These are phyloP conservation scores for Pheosia gnoma DNA, from an alignment of 2,888 invertebrate genomes.

Conservation along the genomic window DNA sequence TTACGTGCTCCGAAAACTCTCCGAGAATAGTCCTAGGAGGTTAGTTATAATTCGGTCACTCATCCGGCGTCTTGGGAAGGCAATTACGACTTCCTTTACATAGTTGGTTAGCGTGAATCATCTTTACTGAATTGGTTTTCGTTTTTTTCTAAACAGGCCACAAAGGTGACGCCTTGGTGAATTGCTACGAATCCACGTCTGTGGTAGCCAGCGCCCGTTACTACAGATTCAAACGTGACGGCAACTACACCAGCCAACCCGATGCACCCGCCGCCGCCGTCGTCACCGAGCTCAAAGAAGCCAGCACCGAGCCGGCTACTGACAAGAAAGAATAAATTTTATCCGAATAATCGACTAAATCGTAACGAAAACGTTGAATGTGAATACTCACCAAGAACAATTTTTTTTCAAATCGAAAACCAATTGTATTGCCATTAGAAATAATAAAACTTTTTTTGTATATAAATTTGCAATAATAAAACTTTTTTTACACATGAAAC, in stretches of 20 bases:
- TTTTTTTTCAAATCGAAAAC: too few species aligned
- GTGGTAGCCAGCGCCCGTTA: constrained; percentile 68
- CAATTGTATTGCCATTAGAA: too few species aligned
- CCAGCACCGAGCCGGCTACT: constrained; percentile 19
- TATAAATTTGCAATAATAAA: background rate
- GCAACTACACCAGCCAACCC: constrained; percentile 48
- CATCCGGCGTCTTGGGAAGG: too few species aligned
- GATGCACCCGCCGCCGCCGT: constrained; percentile 34
- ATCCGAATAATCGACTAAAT: constrained; percentile 18
- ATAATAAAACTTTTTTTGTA: too few species aligned
- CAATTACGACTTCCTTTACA: too few species aligned
- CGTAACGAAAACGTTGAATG: constrained; percentile 16
- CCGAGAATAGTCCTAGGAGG: too few species aligned
- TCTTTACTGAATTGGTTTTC: too few species aligned
- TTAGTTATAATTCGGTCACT: too few species aligned
- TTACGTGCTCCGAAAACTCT: too few species aligned
- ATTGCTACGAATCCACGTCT: constrained; percentile 79
- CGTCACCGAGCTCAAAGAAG: constrained; percentile 33
- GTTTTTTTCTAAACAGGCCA: constrained; percentile 75
- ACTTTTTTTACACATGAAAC: background rate
- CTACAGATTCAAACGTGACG: constrained; percentile 76
- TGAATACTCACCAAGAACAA: too few species aligned
- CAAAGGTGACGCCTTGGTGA: constrained; percentile 84
- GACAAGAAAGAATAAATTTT: constrained; percentile 41
- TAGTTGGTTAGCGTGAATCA: too few species aligned